Base-by-base conservation (phyloP, 2,797 vertebrate species). In the Apodemus agrarius region DNA sequence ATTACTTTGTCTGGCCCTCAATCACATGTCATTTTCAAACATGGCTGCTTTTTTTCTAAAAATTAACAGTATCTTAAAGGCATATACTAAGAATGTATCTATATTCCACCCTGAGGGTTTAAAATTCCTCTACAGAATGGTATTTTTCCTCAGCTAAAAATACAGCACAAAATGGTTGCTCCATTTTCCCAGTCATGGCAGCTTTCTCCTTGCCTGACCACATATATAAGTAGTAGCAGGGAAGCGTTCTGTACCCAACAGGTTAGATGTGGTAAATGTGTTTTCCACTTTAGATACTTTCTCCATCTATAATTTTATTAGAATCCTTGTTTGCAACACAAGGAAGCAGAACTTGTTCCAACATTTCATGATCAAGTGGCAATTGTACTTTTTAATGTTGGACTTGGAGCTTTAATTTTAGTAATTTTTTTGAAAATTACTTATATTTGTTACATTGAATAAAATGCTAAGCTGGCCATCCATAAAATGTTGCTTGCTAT, bases 371-470 rank as follows among this genome's bases (percentile, higher is more conserved):
- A n/a, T n/a, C 17, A 80, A 54, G 4, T 80, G 31, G 9, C 17
- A 80, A 54, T 54, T n/a, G 1, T 2, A 22, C 31, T 80, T 19
- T 80, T 59, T 82, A 40, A 57, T 26, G 1, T 22, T 26, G 14
- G 16, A 6, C 4, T 31, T 61, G 61, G 19, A 43, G 29, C 13
- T 81, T 90, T 96, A 93, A 81, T 82, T 85, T 92, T 85, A 84
- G n/a, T 37, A 88, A 85, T 54, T 87, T 93, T 81, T 81, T 81
- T 52, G 17, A 40, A 76, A 95, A 92, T 59, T 29, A 34, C 2
- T 43, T 57, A 14, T 10, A 34, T 89, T 86, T 83, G n/a, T 7
- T 90, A 29, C 10, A 24, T 81, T 81, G 12, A 86, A 21, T 37
- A 65, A 31, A 57, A 80, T 26, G 2, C 16, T 72, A 67, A 24